Base-by-base conservation (phyloP, 2,113 vertebrate species). In the Kobus ellipsiprymnus region DNA sequence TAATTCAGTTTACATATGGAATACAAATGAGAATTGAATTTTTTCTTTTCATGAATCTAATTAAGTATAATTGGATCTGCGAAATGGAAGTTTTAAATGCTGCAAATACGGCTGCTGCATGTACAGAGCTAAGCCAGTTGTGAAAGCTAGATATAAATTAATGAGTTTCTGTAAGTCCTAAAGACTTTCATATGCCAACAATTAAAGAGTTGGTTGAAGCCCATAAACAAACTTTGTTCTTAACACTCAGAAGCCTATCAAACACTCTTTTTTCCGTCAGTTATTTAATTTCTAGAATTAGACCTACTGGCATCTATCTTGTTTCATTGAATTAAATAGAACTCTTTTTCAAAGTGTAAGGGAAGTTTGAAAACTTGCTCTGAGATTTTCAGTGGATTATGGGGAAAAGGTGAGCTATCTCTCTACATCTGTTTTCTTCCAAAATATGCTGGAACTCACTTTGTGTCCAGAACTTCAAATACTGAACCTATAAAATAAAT, bases 31-130 rank as follows among this genome's bases (percentile, higher is more conserved):
- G 55, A 92, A 94, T 30, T 96, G 16, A 21, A 11, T 71, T 46
- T 54, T 71, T 95, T 46, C n/a, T 91, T 90, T 87, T 92, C 77
- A 80, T 59, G n/a, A 81, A 80, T 91, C 60, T 80, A 95, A 96
- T 95, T 96, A 87, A 94, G 1, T 91, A 50, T 90, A 97, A 97
- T 82, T 97, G 74, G 83, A 93, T 94, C 25, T 90, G 13, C 62
- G 7, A 95, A 91, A 59, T 81, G 4, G 60, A 92, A 83, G 40
- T 93, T 93, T 88, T 82, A 94, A 83, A 93, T 97, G 80, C 16
- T 46, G n/a, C 82, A 97, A 97, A 83, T 77, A 89, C 23, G 84
- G 62, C 44, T 92, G 7, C 14, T 85, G 2, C 44, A 74, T 59
- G 10, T 87, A 91, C 16, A 87, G 55, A 94, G 6, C 17, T 85